Conservation (phyloP, 2,113 vertebrate genomes). For the Cheirogaleus medius region DNA sequence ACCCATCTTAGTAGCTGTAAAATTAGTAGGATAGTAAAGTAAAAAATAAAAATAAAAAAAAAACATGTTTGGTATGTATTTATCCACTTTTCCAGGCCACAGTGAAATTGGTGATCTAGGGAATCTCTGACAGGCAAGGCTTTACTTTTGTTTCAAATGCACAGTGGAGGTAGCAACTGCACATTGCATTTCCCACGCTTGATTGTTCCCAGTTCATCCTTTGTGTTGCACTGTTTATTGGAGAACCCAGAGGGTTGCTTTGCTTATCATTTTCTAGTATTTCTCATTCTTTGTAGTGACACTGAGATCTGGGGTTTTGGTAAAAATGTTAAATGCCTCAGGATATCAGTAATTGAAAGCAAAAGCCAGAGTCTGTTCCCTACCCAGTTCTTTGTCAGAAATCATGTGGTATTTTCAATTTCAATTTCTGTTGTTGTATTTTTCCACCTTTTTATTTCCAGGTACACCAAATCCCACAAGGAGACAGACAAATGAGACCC, state of each 20-base stretch:
- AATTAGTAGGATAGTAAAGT: neutral
- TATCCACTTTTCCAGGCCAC: neutral
- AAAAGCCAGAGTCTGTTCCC: neutral
- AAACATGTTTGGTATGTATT: neutral
- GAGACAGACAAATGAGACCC: constrained; percentile 96
- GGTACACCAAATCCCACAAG: constrained; percentile 94
- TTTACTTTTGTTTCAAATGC: neutral
- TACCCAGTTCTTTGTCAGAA: constrained; percentile 7
- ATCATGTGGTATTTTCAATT: neutral
- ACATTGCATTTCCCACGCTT: neutral
- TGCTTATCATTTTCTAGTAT: neutral
- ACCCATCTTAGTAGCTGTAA: neutral
- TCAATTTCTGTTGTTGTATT: constrained; percentile 20
- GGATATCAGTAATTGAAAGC: neutral
- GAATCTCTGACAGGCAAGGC: neutral
- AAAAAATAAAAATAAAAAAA: neutral
- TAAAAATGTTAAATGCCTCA: neutral
- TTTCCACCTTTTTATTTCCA: constrained; percentile 71
- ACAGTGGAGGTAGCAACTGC: neutral
- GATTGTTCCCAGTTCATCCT: neutral
- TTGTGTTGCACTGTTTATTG: neutral
- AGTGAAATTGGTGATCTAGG: neutral
- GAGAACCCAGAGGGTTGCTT: neutral
- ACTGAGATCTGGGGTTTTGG: neutral
- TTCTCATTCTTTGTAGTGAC: neutral